Conservation (phyloP, 2,888 invertebrate genomes). For the Lydus trimaculatus region DNA sequence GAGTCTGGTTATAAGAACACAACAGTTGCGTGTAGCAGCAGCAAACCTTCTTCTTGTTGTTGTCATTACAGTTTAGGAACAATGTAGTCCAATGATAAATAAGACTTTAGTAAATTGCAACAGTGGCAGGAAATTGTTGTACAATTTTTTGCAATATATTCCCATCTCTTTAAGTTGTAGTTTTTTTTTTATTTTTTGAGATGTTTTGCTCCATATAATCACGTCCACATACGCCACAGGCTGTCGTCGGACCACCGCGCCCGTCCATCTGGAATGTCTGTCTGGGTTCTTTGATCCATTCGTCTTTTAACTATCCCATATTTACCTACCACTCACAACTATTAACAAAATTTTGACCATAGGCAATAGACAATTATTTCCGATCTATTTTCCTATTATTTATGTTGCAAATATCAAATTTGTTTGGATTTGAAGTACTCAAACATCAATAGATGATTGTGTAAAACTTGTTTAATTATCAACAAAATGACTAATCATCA, state of each 20-base stretch:
- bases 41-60: too few species aligned
- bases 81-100: constrained; percentile 26
- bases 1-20: constrained; percentile 21
- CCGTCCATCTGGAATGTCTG: constrained; percentile 50
- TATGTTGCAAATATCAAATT: constrained; percentile 25
- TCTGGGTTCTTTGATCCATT: constrained; percentile 53
- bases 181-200: constrained; percentile 26
- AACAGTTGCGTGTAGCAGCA: constrained; percentile 24
- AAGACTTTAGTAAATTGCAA: constrained; percentile 39
- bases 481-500: not conserved
- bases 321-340: constrained; percentile 48
- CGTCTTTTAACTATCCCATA: constrained; percentile 28
- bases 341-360: constrained; percentile 49
- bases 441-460: not conserved
- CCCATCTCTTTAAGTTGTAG: not conserved
- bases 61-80: constrained; percentile 25
- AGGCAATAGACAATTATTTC: constrained; percentile 40
- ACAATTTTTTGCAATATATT: not conserved
- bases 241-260: constrained; percentile 45
- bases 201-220: constrained; percentile 52
- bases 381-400: constrained; percentile 14
- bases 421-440: not conserved
- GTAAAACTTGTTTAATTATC: not conserved
- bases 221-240: constrained; percentile 53
- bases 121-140: constrained; percentile 40